These are phyloP conservation scores for Lipotes vexillifer DNA, from an alignment of 2,113 vertebrate species.

Conservation along the genomic window DNA sequence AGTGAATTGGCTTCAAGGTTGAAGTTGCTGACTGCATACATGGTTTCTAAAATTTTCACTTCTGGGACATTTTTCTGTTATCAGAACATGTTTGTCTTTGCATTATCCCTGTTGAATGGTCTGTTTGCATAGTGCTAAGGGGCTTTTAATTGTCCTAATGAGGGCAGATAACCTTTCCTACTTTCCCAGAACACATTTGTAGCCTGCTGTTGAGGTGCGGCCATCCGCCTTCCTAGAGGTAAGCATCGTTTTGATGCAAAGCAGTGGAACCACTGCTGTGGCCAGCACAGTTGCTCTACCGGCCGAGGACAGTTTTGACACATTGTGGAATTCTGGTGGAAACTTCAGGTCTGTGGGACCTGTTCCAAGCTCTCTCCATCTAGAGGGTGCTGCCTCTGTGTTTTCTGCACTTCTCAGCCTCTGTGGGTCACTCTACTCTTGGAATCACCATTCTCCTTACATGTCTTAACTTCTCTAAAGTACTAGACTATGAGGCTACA, in stretches of 20 bases:
- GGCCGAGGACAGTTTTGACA: not conserved
- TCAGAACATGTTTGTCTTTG: not conserved
- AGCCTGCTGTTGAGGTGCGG: not conserved
- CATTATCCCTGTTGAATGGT: not conserved
- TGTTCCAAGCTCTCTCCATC: not conserved
- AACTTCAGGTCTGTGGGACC: not conserved
- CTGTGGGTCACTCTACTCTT: not conserved
- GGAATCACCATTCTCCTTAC: rapidly evolving
- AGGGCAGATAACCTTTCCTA: not conserved
- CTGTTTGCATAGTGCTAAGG: not conserved
- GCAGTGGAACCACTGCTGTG: not conserved
- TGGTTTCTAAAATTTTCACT: not conserved
- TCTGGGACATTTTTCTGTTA: not conserved
- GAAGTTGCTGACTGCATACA: not conserved
- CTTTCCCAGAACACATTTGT: constrained; percentile 11
- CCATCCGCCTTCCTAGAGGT: not conserved
- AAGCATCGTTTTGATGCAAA: not conserved
- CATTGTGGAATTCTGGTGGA: not conserved
- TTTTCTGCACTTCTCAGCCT: not conserved
- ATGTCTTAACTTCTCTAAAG: not conserved
- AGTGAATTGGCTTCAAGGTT: not conserved
- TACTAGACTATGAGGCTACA: rapidly evolving
- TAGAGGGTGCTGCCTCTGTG: too few species aligned
- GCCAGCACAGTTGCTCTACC: not conserved
- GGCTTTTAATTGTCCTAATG: constrained; percentile 37